Conservation (phyloP, 1,140 invertebrate species). For the Steinernema feltiae region DNA sequence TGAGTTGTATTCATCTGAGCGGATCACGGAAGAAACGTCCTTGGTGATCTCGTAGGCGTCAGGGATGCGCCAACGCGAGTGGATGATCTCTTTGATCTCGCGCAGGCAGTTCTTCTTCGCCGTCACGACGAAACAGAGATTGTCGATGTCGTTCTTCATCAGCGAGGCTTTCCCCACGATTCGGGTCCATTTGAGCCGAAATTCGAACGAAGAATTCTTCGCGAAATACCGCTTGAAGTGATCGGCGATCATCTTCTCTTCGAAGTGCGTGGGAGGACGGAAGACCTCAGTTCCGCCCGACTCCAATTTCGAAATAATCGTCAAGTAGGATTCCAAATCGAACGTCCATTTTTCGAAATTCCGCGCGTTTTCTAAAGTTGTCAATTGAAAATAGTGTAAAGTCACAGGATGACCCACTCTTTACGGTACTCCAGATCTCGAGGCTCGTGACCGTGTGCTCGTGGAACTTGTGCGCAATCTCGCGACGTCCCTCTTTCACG, state of each 20-base stretch:
- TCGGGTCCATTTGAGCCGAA: not conserved
- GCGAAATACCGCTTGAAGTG: not conserved
- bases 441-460: not conserved
- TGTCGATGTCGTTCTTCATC: not conserved
- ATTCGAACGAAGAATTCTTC: not conserved
- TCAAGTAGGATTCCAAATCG: not conserved
- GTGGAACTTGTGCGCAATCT: not conserved
- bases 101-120: not conserved
- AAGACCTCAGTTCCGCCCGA: not conserved
- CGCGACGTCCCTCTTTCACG: not conserved
- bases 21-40: not conserved
- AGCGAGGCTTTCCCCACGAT: not conserved
- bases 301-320: not conserved
- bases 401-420: not conserved
- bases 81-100: not conserved
- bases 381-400: not conserved
- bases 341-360: not conserved
- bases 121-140: not conserved
- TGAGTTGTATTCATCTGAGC: not conserved
- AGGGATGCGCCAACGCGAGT: not conserved
- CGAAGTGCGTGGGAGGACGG: not conserved
- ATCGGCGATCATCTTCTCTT: not conserved
- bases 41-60: not conserved
- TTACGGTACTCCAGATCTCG: not conserved
- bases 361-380: constrained; percentile 1